Evolutionary conservation across 2,113 vertebrate genomes (phyloP).

Genomic region (Numenius arquata): DNA sequence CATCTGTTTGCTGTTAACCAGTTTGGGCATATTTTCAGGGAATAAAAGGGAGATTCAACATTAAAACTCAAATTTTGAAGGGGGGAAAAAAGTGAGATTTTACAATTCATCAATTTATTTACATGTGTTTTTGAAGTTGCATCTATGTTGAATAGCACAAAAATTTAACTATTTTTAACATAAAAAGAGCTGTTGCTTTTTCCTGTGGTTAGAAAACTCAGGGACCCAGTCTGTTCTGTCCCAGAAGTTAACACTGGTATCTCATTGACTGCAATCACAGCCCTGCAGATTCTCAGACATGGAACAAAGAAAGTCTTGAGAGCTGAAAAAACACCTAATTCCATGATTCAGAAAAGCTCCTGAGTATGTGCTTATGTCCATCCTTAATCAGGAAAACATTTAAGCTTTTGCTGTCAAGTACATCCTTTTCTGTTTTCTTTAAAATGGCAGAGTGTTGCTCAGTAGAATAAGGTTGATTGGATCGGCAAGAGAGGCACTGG

Average conservation of each 20-base stretch:
- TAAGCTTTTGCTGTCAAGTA: not conserved
- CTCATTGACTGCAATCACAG: not conserved
- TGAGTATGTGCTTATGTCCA: not conserved
- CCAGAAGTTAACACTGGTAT: not conserved
- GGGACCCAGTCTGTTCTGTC: not conserved
- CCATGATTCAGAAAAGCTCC: not conserved
- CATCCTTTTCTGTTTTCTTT: not conserved
- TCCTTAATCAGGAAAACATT: not conserved
- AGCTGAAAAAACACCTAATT: not conserved
- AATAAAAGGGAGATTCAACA: not conserved
- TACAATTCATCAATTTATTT: not conserved
- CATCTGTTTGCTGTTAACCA: not conserved
- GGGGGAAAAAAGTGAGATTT: not conserved
- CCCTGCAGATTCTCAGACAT: not conserved
- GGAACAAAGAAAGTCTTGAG: not conserved
- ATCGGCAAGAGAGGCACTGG: not conserved
- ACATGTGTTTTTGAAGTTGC: not conserved
- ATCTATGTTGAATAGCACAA: not conserved
- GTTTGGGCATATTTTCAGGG: not conserved
- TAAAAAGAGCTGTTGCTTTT: not conserved
- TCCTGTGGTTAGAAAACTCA: not conserved
- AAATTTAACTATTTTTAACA: not conserved
- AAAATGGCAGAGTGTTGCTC: not conserved
- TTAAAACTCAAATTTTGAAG: not conserved
- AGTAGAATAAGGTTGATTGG: not conserved